Base-by-base conservation (phyloP, 2,113 vertebrate species). In the Corynorhinus townsendii region DNA sequence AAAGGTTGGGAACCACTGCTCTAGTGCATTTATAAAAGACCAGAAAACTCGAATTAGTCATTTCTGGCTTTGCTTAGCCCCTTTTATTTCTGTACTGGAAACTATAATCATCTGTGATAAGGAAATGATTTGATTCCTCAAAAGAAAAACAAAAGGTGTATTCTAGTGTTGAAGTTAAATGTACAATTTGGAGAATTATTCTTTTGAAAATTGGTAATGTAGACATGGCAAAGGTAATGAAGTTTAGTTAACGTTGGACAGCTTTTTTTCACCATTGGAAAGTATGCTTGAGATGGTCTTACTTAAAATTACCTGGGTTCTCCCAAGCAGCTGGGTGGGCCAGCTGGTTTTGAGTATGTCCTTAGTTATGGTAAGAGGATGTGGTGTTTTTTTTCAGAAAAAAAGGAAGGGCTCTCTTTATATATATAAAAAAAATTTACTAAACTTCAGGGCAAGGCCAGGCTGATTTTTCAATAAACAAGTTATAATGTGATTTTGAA, bases 391-490 rank as follows among this genome's bases (percentile, higher is more conserved):
- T 92, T 69, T 56, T 92, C 16, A 86, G 85, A 24, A 83, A 66
- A 79, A 88, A 89, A 73, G n/a, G 52, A 83, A 75, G 35, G 2
- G 30, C 3, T 77, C 19, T 33, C 73, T 76, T 47, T 47, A 76
- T 40, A 14, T 24, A 68, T n/a, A 68, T n/a, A 71, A 40, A 24
- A 56, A 73, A 86, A 84, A 82, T 22, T 77, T 77, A 77, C 80
- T 95, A 69, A 68, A 80, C 35, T 45, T 93, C 6, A 86, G 69
- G 17, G 17, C 10, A 22, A 19, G 5, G 6, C 71, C 24, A 49
- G 35, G 56, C 43, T 89, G 30, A 49, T 92, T 49, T 91, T 89
- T 89, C 59, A 94, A 89, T 45, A 71, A 94, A 91, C 38, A 79
- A 62, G 72, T 59, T 68, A 54, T 45, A 66, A 0, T 80, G 30